Percentiles rank a stretch among this genome's conserved stretches.
phyloP scores from a whole-genome alignment of 2,113 vertebrate genomes.

The Falcunculus frontatus region DNA sequence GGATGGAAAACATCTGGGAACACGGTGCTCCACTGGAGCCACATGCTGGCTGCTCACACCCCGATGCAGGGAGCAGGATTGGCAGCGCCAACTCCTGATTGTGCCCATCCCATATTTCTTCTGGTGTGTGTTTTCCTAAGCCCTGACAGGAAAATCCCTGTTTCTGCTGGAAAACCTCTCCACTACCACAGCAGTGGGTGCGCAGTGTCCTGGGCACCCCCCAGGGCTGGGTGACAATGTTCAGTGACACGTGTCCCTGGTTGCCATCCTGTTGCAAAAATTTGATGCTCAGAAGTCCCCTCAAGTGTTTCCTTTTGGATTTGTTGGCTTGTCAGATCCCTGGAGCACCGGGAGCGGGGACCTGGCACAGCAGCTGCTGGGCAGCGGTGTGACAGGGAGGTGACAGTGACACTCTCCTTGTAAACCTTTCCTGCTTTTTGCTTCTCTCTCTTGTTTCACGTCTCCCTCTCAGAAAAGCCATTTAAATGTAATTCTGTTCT shows the following conservation, averaged over 20 bases:
- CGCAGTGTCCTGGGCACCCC: neutral
- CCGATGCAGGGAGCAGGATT: fast-evolving
- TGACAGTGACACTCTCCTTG: slow-evolving; percentile 40
- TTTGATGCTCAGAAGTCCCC: neutral
- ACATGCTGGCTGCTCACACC: neutral
- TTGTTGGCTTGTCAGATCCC: neutral
- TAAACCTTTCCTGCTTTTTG: slow-evolving; percentile 20
- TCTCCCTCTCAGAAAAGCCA: slow-evolving; percentile 78
- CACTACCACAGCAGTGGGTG: fast-evolving
- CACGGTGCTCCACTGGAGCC: fast-evolving
- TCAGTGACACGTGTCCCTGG: fast-evolving
- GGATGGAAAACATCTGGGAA: neutral
- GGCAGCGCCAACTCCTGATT: fast-evolving
- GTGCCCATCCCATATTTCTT: fast-evolving
- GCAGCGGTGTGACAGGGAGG: neutral
- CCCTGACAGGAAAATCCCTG: neutral
- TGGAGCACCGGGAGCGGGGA: fast-evolving
- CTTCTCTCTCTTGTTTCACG: slow-evolving; percentile 27
- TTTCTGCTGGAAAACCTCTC: neutral
- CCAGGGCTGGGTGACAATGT: neutral
- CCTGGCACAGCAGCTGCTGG: neutral
- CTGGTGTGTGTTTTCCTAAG: fast-evolving
- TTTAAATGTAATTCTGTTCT: slow-evolving; percentile 82
- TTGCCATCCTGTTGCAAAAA: neutral
- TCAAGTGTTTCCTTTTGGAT: neutral